Percentiles rank a stretch among this genome's conserved stretches.
phyloP scores from a whole-genome alignment of 2,797 vertebrate genomes.

The Phrynocephalus guinanensis region DNA sequence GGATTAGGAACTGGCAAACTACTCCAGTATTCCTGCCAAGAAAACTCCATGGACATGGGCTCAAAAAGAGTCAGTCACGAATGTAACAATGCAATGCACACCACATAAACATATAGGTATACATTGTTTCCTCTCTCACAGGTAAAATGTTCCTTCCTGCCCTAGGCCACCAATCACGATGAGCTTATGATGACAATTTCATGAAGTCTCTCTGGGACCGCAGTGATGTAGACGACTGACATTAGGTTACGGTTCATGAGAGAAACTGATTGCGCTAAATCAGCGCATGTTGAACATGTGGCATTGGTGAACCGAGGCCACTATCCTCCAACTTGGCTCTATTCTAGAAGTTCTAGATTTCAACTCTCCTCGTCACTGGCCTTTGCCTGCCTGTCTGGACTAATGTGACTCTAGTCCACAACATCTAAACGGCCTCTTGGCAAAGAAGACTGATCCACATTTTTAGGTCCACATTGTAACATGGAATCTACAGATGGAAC shows the following conservation, averaged over 20 bases:
- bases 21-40: no score
- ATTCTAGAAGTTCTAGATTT: background rate
- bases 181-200: background rate
- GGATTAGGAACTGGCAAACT: no score
- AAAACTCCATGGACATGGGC: no score
- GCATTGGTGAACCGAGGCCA: background rate
- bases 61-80: no score
- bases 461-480: background rate
- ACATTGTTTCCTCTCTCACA: background rate
- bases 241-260: background rate
- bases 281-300: background rate
- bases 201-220: background rate
- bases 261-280: background rate
- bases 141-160: background rate
- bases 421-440: background rate
- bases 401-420: background rate
- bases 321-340: background rate
- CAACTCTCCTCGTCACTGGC: background rate
- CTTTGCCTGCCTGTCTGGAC: background rate
- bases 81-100: no score
- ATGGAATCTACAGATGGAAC: background rate
- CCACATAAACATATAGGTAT: background rate
- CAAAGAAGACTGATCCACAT: background rate
- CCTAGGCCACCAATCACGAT: slow-evolving; percentile 1
- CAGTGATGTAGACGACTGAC: background rate